Base-by-base conservation (phyloP, 2,113 vertebrate species). In the Oxygymnocypris stewartii region DNA sequence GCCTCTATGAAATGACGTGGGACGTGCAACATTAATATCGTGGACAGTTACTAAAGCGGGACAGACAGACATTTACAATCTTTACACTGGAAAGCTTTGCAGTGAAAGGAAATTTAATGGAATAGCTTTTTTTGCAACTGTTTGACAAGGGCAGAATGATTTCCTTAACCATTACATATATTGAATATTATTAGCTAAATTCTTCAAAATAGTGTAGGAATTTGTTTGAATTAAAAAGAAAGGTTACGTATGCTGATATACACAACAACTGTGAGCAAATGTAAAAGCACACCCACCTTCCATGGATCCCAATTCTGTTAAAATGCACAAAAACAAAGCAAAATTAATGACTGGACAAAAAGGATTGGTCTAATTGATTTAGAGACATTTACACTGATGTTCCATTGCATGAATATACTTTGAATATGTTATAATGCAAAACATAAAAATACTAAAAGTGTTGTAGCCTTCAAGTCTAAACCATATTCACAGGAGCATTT, bases 281-380 rank as follows among this genome's bases (percentile, higher is more conserved):
- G 79, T 85, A 49, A 89, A 20, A 42, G 51, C 25, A 79, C 69
- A 94, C 96, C 96, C 96, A 96, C 96, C 96, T 96, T 96, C 96
- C 96, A 97, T 90, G 96, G 63, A 69, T 90, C 88, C 89, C 87
- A 90, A 73, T 8, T 87, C 86, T 90, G 71, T 61, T 28, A 74
- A 54, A 54, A 28, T 49, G 7, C 31, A 65, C 54, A 75, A n/a
- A 42, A 67, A 91, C 89, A 67, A 42, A 14, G 63, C 4, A 44
- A 49, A 79, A 73, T 13, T 4, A 23, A 80, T n/a, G n/a, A n/a
- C n/a, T n/a, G n/a, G n/a, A n/a, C n/a, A n/a, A n/a, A 79, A 40
- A 25, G 40, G 4, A 65, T 28, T 65, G 28, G 25, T 13, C n/a
- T 2, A 28, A 13, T n/a, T n/a, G n/a, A 31, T 12, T 28, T 25